phyloP scores from a whole-genome alignment of 2,113 vertebrate genomes.

The Hemichromis elongatus region DNA sequence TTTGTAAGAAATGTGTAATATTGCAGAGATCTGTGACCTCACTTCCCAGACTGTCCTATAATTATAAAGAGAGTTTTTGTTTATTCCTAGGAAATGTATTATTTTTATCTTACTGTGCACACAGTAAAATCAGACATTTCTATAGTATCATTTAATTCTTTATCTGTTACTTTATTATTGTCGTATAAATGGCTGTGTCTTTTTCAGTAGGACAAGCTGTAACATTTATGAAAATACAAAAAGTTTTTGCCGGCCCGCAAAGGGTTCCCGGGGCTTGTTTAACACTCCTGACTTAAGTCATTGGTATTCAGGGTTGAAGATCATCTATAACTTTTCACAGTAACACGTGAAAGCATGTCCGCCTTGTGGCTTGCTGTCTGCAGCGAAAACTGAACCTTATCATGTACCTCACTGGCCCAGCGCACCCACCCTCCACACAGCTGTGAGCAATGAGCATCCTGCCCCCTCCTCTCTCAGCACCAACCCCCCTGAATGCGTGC shows the following conservation, averaged over 20 bases:
- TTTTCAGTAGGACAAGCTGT: not conserved
- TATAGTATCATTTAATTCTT: not conserved
- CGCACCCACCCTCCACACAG: slow-evolving; percentile 19
- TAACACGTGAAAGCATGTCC: not conserved
- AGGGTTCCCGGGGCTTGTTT: not conserved
- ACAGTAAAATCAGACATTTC: not conserved
- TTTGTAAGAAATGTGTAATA: not conserved
- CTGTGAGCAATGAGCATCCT: slow-evolving; percentile 57
- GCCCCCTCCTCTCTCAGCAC: slow-evolving; percentile 32
- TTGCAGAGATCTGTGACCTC: not conserved
- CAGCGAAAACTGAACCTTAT: not conserved
- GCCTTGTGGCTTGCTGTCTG: not conserved
- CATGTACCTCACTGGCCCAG: not conserved
- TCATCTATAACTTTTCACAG: not conserved
- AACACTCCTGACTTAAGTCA: not conserved
- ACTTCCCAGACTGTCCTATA: not conserved
- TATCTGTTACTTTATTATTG: not conserved
- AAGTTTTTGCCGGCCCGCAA: too few species aligned
- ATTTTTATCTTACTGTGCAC: not conserved
- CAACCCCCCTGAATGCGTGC: slow-evolving; percentile 40
- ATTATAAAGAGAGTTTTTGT: not conserved
- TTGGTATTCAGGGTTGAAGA: not conserved
- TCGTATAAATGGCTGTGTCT: not conserved
- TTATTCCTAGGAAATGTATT: not conserved
- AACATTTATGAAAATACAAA: not conserved